Evolutionary conservation across 2,888 invertebrate genomes (phyloP).

Genomic region (Lasioglossum marginatum): DNA sequence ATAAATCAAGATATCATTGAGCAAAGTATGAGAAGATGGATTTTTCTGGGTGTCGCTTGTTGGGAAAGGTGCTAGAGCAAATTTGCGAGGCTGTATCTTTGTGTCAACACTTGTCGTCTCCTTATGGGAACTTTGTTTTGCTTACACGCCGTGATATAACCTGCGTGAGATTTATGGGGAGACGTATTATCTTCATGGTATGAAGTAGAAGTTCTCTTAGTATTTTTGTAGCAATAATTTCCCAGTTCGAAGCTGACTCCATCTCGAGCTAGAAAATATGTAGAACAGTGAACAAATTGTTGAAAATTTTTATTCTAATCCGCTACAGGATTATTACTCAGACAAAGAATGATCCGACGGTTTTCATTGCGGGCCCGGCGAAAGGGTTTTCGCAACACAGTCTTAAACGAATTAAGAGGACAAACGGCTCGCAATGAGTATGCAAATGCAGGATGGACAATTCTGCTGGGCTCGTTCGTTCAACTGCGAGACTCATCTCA

Average conservation of each 20-base stretch:
- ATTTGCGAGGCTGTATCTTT: conserved; percentile 48
- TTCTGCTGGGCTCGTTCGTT: conserved; percentile 51
- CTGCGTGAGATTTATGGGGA: neutral
- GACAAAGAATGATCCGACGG: neutral
- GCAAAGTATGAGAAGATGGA: neutral
- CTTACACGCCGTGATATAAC: neutral
- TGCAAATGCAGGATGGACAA: conserved; percentile 15
- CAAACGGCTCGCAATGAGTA: conserved; percentile 22
- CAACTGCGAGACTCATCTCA: conserved; percentile 71
- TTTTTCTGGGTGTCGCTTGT: neutral
- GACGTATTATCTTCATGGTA: neutral
- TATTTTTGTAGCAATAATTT: no score
- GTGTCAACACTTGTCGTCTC: conserved; percentile 13
- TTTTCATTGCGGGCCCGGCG: neutral
- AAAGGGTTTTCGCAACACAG: conserved; percentile 12
- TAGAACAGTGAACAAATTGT: neutral
- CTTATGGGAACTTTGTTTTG: neutral
- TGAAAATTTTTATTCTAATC: neutral
- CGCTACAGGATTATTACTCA: neutral
- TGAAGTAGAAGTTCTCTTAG: neutral
- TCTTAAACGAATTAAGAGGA: conserved; percentile 18
- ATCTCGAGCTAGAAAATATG: no score
- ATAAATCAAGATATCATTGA: conserved; percentile 34
- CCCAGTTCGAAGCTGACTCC: no score
- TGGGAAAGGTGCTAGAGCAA: conserved; percentile 26